Base-by-base conservation (phyloP, 2,797 vertebrate genomes). In the Caiman crocodilus region DNA sequence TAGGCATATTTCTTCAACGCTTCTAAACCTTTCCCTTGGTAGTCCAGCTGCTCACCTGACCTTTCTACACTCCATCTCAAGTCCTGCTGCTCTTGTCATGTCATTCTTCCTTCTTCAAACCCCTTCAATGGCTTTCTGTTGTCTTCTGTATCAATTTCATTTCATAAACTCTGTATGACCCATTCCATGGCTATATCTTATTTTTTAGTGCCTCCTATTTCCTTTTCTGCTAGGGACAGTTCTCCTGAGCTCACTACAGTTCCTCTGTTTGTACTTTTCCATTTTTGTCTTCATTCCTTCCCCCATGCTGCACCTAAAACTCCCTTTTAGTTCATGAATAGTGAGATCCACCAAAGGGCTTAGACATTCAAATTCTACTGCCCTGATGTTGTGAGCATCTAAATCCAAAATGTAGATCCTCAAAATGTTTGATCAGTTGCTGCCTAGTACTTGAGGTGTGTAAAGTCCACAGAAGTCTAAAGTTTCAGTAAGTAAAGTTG, bases 81-180 rank as follows among this genome's bases (percentile, higher is more conserved):
- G 25, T 69, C 64, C 17, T 71, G 15, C 50, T 82, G 35, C 77
- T 73, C 61, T 82, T 55, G 16, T 16, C 20, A 18, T 23, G 17
- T 16, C 6, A 2, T 42, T 84, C 35, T 79, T 42, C 60, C 42
- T 82, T 30, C 57, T 61, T 85, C 64, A 26, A 42, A 6, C 56
- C 82, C 15, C 64, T 85, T 77, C 59, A 23, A 4, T 71, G 69
- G 35, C 35, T 93, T 58, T 11, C 23, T 28, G 4, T 23, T 78
- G 23, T 23, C 23, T 60, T 78, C 59, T 75, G 50, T 0, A 1
- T 65, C 55, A 87, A 35, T 28, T 78, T 61, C 67, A 77, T 6
- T 25, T 14, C 1, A 4, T 35, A 35, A 26, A 61, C 5, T 64
- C 8, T 1, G 0, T 30, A 25, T 63, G 57, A 78, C 23, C 63